Percentiles rank a stretch among this genome's conserved stretches.
phyloP scores from a whole-genome alignment of 1,140 invertebrate genomes.

The Penaeus vannamei region DNA sequence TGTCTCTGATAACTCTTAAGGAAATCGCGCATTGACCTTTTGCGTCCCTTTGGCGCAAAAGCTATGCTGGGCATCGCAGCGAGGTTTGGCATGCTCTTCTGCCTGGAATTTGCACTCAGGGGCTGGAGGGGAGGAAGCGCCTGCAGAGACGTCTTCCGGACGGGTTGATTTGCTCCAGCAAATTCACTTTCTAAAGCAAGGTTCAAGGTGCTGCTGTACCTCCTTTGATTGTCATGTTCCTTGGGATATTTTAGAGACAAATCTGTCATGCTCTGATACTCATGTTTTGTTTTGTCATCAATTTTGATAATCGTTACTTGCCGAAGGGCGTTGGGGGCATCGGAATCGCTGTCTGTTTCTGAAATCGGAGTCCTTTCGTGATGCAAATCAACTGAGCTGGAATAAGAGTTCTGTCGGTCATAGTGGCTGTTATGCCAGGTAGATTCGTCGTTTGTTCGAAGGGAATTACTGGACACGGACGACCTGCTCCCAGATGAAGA shows the following conservation, averaged over 20 bases:
- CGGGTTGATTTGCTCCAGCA: too few relatives aligned
- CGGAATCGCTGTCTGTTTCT: conserved; percentile 25
- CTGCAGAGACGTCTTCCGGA: too few relatives aligned
- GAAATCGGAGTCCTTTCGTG: background rate
- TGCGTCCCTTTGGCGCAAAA: conserved; percentile 52
- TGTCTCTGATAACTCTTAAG: conserved; percentile 39
- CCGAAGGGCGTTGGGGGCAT: conserved; percentile 32
- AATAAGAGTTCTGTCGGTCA: conserved; percentile 1
- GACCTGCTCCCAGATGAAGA: conserved; percentile 16
- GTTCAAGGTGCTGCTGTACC: background rate
- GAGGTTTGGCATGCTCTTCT: background rate
- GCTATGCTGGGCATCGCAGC: conserved; percentile 11
- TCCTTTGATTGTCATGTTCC: background rate
- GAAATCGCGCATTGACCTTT: conserved; percentile 43
- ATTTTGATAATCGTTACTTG: conserved; percentile 44
- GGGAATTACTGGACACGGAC: conserved; percentile 19
- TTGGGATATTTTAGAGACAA: background rate
- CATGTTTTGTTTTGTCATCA: background rate
- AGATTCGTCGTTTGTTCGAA: background rate
- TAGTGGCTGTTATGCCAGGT: background rate
- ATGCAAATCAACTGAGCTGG: background rate
- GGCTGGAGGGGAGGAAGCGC: background rate
- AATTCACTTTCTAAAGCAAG: background rate
- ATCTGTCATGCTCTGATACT: background rate
- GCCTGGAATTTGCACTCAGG: background rate